phyloP scores from a whole-genome alignment of 2,888 invertebrate species.

The Amitus sp. region DNA sequence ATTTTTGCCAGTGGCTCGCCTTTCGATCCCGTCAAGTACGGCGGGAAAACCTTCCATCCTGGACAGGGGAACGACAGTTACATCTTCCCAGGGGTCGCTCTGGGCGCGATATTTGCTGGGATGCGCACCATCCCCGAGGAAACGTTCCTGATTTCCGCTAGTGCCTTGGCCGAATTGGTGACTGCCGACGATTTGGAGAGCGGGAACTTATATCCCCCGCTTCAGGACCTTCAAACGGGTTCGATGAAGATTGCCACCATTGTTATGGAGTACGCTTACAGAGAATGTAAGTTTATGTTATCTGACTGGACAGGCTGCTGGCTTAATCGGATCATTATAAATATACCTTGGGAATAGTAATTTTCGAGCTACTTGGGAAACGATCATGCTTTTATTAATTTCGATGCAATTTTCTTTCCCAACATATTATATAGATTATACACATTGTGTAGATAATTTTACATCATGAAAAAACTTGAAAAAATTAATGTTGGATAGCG shows the following conservation, averaged over 20 bases:
- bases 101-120: slow-evolving; percentile 90
- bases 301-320: no score
- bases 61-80: slow-evolving; percentile 99
- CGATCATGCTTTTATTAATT: no score
- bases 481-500: no score
- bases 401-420: no score
- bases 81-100: slow-evolving; percentile 95
- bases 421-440: no score
- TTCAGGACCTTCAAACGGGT: slow-evolving; percentile 83
- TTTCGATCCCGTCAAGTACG: slow-evolving; percentile 84
- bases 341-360: no score
- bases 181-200: slow-evolving; percentile 80
- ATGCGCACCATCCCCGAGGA: slow-evolving; percentile 91
- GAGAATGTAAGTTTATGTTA: slow-evolving; percentile 72
- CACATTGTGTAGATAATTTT: no score
- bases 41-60: slow-evolving; percentile 84
- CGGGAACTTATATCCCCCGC: slow-evolving; percentile 93
- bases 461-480: no score
- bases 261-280: slow-evolving; percentile 85
- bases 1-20: slow-evolving; percentile 98
- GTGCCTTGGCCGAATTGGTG: slow-evolving; percentile 85
- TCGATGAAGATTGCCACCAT: slow-evolving; percentile 87
- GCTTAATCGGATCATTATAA: no score
- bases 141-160: slow-evolving; percentile 90
- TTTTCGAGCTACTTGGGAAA: no score